Evolutionary conservation across 2,888 invertebrate genomes (phyloP), one percentile per base, ranked within the genome.

Genomic region (Xestia rhomboidea): DNA sequence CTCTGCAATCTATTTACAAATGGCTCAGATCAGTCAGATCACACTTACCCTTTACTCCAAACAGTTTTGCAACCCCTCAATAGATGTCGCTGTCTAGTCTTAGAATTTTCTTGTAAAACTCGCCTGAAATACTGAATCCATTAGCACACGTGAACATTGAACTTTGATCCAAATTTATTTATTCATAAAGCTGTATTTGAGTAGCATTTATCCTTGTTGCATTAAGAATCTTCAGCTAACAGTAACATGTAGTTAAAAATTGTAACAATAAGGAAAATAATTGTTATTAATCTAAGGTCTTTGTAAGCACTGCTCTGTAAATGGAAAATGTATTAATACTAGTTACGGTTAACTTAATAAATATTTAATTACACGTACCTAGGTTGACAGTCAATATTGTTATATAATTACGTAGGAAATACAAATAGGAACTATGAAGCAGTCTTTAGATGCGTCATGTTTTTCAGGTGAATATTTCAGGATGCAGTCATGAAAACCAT

Each of bases 211-310:
- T 73, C 62, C 73, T 73, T 80, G 63, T 73, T 68, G 38, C 46
- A 68, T 41, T 46, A 73, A 54, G 5, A 73, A 24, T 72, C 60
- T 21, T n/a, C 44, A 38, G 60, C 67, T 2, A 44, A 44, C 34
- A 18, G 30, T 60, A 0, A 46, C 15, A n/a, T 73, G 21, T 62
- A 34, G 41, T 46, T 54, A 10, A 10, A 30, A 13, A 46, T 8
- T 30, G n/a, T 7, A 62, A 46, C 24, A 73, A 60, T 68, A 63
- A 73, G 79, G 79, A 79, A 79, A 79, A 79, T 66, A 34, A 73
- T 63, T 68, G n/a, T 64, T 64, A 64, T 27, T 21, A 34, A 2
- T 64, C 7, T 57, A 3, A 15, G 79, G 63, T 34, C 34, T 11
- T 34, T 41, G 18, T 27, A 49, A 49, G 24, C 46, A 27, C 10